Base-by-base conservation (phyloP, 1,140 invertebrate species). In the Drosophila hydei region DNA sequence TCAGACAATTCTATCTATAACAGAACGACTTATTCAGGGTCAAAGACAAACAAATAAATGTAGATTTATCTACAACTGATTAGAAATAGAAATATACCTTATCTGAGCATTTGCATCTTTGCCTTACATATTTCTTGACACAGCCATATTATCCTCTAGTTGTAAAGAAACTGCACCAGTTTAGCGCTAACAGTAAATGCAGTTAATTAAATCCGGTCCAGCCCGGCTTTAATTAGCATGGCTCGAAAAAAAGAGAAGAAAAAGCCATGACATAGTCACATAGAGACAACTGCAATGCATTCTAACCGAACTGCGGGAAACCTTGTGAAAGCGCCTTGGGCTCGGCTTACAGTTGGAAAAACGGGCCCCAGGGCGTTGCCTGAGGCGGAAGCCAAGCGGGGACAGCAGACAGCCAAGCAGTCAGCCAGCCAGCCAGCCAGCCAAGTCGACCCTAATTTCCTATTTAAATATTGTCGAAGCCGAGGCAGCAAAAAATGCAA, bases 371-470 rank as follows among this genome's bases (percentile, higher is more conserved):
- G 47, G 54, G 61, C 61, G 51, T 58, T 58, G 38, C 61, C 23
- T 2, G 21, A 56, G 54, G 62, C 72, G 72, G 72, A 77, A 77
- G 75, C 72, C 67, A 62, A 61, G 51, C 40, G 18, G 54, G 69
- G 42, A 74, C 43, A 23, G 18, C 25, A 38, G 33, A 23, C 52
- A 38, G 51, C 11, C 48, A 33, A n/a, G 23, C 45, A 48, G 54
- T 9, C 42, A 27, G 43, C 62, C 50, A 48, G 14, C 21, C 45
- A 23, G 45, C 21, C 11, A 51, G 25, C 14, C 43, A 48, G 47
- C 58, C 68, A 59, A 68, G 62, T 72, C 73, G 75, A 76, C 75
- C 73, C 75, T 78, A 78, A 76, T 78, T 78, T 78, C 73, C 72
- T 72, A 67, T 78, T 75, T 78, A 75, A 78, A 78, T 72, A 76